Conservation (phyloP, 2,113 vertebrate species). For the Microcebus murinus region DNA sequence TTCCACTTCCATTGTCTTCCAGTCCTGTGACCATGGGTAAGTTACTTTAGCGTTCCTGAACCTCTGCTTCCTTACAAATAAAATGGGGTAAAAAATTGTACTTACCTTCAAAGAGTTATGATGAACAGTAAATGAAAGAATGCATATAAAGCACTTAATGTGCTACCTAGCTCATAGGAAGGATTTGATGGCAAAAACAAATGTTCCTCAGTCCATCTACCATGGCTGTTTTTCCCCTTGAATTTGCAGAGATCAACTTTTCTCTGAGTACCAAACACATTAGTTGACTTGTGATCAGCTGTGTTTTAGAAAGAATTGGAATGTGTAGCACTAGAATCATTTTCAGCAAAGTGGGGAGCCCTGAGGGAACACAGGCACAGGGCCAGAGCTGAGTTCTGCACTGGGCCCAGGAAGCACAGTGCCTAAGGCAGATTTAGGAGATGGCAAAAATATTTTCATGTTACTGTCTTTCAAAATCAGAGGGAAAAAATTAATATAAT, state of each 20-base stretch:
- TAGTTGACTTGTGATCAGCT: neutral
- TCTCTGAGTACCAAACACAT: neutral
- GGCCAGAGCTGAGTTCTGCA: rapidly evolving
- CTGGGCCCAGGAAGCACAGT: neutral
- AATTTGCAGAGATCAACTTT: neutral
- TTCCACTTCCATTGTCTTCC: neutral
- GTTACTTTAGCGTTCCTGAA: neutral
- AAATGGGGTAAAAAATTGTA: neutral
- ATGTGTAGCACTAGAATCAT: neutral
- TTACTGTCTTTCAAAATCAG: neutral
- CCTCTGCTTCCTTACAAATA: neutral
- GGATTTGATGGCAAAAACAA: neutral
- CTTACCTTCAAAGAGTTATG: neutral
- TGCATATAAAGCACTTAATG: neutral
- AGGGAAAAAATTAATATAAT: neutral
- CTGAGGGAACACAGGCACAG: neutral
- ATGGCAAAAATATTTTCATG: neutral
- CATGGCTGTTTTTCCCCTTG: neutral
- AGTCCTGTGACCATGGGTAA: neutral
- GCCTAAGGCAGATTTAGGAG: neutral
- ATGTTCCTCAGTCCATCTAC: neutral
- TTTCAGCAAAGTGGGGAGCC: neutral
- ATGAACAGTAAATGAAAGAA: neutral
- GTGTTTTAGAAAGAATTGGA: neutral
- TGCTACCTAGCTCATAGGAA: neutral